Percentiles rank a stretch among this genome's conserved stretches.
These are phyloP conservation scores for Raja brachyura DNA, from an alignment of 2,113 vertebrate genomes.

Conservation along the genomic window DNA sequence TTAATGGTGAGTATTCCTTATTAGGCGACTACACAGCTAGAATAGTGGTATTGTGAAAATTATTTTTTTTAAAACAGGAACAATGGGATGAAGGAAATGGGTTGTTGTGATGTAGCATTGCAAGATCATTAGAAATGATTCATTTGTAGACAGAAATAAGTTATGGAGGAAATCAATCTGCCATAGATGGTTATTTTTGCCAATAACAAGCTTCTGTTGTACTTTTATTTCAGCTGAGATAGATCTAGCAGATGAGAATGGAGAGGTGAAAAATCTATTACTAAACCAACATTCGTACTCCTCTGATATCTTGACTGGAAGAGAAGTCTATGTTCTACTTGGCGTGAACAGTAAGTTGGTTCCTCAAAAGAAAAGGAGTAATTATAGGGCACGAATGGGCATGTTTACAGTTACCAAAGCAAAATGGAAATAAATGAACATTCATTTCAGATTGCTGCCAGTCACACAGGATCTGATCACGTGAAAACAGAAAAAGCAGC, in stretches of 20 bases:
- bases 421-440: background rate
- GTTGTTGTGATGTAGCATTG: background rate
- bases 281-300: conserved; percentile 40
- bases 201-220: background rate
- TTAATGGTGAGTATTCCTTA: too few relatives aligned
- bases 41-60: too few relatives aligned
- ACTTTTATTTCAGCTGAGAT: conserved; percentile 41
- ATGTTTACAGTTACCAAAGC: background rate
- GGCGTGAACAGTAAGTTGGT: conserved; percentile 36
- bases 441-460: background rate
- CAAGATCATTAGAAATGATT: background rate
- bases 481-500: background rate
- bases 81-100: background rate
- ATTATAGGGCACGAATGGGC: background rate
- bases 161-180: background rate
- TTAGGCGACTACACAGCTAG: too few relatives aligned
- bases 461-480: background rate
- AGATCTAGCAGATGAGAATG: conserved; percentile 42
- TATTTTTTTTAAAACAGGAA: too few relatives aligned
- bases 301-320: conserved; percentile 40
- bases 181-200: background rate
- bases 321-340: conserved; percentile 43
- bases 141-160: background rate
- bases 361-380: background rate
- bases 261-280: conserved; percentile 44